Evolutionary conservation across 2,113 vertebrate genomes (phyloP).

Genomic region (Pachypanchax playfairii): DNA sequence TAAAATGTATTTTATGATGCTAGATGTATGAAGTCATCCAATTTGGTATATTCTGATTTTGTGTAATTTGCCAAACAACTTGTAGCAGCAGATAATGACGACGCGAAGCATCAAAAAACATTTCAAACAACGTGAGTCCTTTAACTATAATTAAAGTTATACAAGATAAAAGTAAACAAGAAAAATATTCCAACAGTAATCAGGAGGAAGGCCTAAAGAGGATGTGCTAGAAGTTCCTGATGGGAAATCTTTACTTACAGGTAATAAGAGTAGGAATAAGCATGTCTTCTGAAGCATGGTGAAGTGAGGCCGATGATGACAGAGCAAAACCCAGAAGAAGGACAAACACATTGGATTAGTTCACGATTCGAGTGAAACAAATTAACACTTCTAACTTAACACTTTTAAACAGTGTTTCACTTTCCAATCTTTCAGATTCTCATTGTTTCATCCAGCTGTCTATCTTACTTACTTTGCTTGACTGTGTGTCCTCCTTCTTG

Average conservation of each 20-base stretch:
- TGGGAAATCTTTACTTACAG: conserved; percentile 90
- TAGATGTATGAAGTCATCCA: too few relatives aligned
- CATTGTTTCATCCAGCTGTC: background rate
- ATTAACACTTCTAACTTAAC: background rate
- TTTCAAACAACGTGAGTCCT: background rate
- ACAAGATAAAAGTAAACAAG: conserved; percentile 28
- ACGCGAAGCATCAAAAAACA: background rate
- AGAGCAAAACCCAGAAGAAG: conserved; percentile 82
- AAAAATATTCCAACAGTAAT: conserved; percentile 25
- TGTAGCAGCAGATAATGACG: too few relatives aligned
- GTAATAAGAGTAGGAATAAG: conserved; percentile 99
- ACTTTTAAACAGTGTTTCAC: background rate
- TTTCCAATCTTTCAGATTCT: background rate
- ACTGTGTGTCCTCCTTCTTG: conserved; percentile 28
- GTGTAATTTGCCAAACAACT: too few relatives aligned
- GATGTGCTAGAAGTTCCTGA: conserved; percentile 35
- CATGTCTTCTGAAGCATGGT: conserved; percentile 97
- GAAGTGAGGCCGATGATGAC: conserved; percentile 86
- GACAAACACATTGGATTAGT: conserved; percentile 87
- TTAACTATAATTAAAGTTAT: background rate
- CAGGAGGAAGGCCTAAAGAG: conserved; percentile 9
- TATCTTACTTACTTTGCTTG: background rate
- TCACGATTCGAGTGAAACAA: conserved; percentile 43
- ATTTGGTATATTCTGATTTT: too few relatives aligned
- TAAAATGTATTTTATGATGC: too few relatives aligned